Conservation (phyloP, 2,888 invertebrate genomes). For the Cephalotes varians region DNA sequence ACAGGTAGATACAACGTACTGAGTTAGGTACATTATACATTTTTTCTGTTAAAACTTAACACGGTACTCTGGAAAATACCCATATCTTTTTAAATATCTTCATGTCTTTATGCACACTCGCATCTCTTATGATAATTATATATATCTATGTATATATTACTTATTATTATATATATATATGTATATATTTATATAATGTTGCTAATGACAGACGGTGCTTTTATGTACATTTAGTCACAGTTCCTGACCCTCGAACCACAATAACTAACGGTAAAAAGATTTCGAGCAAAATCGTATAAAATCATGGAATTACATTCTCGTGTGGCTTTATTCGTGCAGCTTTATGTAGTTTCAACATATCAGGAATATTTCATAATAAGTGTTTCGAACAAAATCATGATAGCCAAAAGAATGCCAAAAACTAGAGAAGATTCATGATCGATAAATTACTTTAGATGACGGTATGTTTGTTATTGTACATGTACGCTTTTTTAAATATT, state of each 20-base stretch:
- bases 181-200: slow-evolving; percentile 77
- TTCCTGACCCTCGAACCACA: slow-evolving; percentile 80
- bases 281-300: slow-evolving; percentile 24
- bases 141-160: slow-evolving; percentile 72
- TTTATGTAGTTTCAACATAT: slow-evolving; percentile 14
- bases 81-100: slow-evolving; percentile 66
- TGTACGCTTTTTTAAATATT: slow-evolving; percentile 56
- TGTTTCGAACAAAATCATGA: not conserved
- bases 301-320: slow-evolving; percentile 1
- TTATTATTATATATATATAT: slow-evolving; percentile 64
- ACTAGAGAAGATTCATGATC: slow-evolving; percentile 20
- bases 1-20: slow-evolving; percentile 40
- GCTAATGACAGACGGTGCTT: slow-evolving; percentile 83
- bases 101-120: slow-evolving; percentile 68
- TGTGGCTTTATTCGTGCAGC: not conserved
- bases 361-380: slow-evolving; percentile 8
- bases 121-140: slow-evolving; percentile 65
- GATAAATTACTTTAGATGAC: slow-evolving; percentile 20
- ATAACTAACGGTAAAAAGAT: slow-evolving; percentile 50
- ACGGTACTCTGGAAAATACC: slow-evolving; percentile 77
- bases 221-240: slow-evolving; percentile 84
- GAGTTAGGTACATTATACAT: slow-evolving; percentile 50
- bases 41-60: slow-evolving; percentile 60
- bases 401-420: slow-evolving; percentile 70
- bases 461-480: slow-evolving; percentile 10